Base-by-base conservation (phyloP, 2,888 invertebrate species). In the Ligdia adustata region DNA sequence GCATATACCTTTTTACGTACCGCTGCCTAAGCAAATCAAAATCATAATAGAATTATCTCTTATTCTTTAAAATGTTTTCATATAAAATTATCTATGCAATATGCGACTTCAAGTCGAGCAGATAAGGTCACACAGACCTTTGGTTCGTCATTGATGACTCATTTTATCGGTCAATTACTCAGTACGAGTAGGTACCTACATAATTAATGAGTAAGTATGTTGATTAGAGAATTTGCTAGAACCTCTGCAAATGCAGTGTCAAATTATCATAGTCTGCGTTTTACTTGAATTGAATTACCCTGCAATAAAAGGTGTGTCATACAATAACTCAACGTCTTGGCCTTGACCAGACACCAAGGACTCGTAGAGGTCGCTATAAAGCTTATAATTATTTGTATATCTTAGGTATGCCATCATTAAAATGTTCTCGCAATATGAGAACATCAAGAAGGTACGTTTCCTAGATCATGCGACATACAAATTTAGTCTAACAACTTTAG, bases 301-400 rank as follows among this genome's bases (percentile, higher is more conserved):
- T 1, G 1, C 6, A 18, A 18, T 18, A 5, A n/a, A n/a, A 18
- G 16, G 31, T 9, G 16, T 15, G 31, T 16, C 18, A 18, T n/a
- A n/a, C n/a, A n/a, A 33, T 28, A 20, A 46, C 13, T 28, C 15
- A 46, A 40, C 9, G 12, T 15, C 16, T 7, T 46, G 39, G 11
- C 39, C 60, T 58, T 60, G 58, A 60, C 54, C 56, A 35, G 20
- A 35, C n/a, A 37, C 43, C 52, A 52, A 56, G 58, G 61, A 12
- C 47, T 50, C 24, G n/a, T 27, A 39, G 43, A 58, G 58, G 58
- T 55, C 47, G 9, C 24, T 26, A 26, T 4, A 9, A 9, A 4
- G 15, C 16, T 26, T 4, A 14, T n/a, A n/a, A n/a, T n/a, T n/a
- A n/a, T n/a, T n/a, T n/a, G 5, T 22, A 11, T 31, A 11, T 37